phyloP scores from a whole-genome alignment of 1,140 invertebrate species.

The Drosophila mayri region DNA sequence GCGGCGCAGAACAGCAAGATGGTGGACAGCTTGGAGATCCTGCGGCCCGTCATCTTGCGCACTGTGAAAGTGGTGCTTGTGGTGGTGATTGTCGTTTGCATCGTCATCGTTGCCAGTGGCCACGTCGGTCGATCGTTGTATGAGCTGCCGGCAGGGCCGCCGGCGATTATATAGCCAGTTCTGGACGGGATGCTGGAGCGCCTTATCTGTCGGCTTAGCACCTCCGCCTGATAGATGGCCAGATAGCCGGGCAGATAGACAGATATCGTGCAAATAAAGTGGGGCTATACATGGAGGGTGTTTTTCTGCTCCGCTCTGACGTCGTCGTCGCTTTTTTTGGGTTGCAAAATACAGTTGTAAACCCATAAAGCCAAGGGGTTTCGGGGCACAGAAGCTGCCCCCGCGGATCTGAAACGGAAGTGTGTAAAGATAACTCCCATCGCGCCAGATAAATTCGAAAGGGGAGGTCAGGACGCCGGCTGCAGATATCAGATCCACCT shows the following conservation, averaged over 20 bases:
- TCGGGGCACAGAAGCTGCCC: constrained; percentile 8
- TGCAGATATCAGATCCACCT: background rate
- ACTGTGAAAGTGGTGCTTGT: constrained; percentile 39
- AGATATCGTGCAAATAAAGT: constrained; percentile 67
- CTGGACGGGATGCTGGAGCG: constrained; percentile 22
- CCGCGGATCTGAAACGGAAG: constrained; percentile 77
- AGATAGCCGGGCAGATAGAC: constrained; percentile 21
- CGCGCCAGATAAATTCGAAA: constrained; percentile 21
- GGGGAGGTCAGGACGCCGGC: constrained; percentile 5
- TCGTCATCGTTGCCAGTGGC: constrained; percentile 71
- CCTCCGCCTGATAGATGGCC: constrained; percentile 39
- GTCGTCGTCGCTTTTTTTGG: constrained; percentile 9
- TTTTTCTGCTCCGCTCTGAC: constrained; percentile 41
- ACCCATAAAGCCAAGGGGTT: constrained; percentile 53
- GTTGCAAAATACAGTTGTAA: constrained; percentile 78
- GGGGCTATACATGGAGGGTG: background rate
- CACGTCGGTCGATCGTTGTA: constrained; percentile 81
- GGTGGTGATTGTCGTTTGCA: constrained; percentile 19
- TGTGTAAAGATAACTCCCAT: constrained; percentile 69
- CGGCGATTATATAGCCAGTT: constrained; percentile 60
- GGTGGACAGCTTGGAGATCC: constrained; percentile 43
- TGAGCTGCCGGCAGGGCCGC: constrained; percentile 52
- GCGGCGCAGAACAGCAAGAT: constrained; percentile 60
- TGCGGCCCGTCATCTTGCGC: constrained; percentile 35
- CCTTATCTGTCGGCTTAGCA: constrained; percentile 59